Conservation (phyloP, 23 tunicate species). For the Pegea sp. region DNA sequence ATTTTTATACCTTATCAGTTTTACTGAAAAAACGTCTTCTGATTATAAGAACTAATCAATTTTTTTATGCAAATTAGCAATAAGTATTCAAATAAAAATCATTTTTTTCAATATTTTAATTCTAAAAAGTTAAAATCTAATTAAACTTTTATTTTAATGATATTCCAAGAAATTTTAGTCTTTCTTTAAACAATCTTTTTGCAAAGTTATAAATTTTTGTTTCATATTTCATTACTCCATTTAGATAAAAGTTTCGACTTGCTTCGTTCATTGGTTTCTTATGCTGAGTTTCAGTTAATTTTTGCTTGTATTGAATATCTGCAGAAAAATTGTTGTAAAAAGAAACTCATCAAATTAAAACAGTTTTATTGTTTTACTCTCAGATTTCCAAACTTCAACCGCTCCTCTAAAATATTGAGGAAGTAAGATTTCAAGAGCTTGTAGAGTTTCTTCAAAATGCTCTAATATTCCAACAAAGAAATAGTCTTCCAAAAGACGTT, state of each 20-base stretch:
- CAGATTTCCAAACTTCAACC: slow-evolving; percentile 32
- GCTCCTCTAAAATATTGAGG: slow-evolving; percentile 46
- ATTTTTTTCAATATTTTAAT: too few species aligned
- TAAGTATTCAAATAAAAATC: too few species aligned
- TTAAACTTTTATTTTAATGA: background rate
- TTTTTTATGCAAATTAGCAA: too few species aligned
- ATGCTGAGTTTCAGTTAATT: slow-evolving; percentile 37
- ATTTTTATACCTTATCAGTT: too few species aligned
- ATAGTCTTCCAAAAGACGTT: slow-evolving; percentile 28
- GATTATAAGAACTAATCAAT: too few species aligned
- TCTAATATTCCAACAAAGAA: slow-evolving; percentile 73
- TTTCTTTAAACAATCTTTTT: slow-evolving; percentile 16
- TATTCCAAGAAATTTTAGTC: slow-evolving; percentile 2
- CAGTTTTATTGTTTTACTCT: slow-evolving; percentile 12
- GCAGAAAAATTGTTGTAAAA: background rate
- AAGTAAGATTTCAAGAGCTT: slow-evolving; percentile 25
- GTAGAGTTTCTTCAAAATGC: slow-evolving; percentile 70
- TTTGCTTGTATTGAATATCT: slow-evolving; percentile 36
- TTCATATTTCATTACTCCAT: slow-evolving; percentile 68
- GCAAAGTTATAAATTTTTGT: slow-evolving; percentile 64
- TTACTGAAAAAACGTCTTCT: too few species aligned
- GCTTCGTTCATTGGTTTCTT: slow-evolving; percentile 45
- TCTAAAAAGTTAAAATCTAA: too few species aligned
- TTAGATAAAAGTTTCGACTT: slow-evolving; percentile 20
- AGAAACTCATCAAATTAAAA: background rate